Conservation (phyloP, 2,888 invertebrate genomes). For the Hanleya hanleyi region DNA sequence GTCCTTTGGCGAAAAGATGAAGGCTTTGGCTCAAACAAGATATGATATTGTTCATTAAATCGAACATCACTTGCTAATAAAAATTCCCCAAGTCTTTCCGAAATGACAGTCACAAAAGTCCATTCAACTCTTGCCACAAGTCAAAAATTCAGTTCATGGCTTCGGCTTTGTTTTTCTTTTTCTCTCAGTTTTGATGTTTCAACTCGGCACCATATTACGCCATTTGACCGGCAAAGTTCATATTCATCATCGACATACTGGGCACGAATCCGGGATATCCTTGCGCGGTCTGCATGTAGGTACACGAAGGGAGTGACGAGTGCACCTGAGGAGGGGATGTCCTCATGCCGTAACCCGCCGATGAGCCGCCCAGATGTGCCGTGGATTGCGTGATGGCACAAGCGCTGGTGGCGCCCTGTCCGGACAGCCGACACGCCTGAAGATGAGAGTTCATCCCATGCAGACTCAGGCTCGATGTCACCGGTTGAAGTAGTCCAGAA, state of each 20-base stretch:
- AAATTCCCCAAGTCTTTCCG: too few relatives aligned
- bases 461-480: constrained; percentile 47
- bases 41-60: too few relatives aligned
- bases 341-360: constrained; percentile 52
- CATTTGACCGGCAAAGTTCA: constrained; percentile 68
- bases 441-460: constrained; percentile 10
- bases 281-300: constrained; percentile 68
- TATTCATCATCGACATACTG: constrained; percentile 68
- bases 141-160: too few relatives aligned
- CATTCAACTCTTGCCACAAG: too few relatives aligned
- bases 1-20: too few relatives aligned
- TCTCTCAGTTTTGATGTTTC: not conserved
- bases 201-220: constrained; percentile 42
- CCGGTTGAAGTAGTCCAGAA: constrained; percentile 47
- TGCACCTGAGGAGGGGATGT: constrained; percentile 50
- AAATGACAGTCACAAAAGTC: too few relatives aligned
- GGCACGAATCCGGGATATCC: constrained; percentile 62
- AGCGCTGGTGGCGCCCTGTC: constrained; percentile 44
- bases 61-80: too few relatives aligned
- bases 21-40: too few relatives aligned
- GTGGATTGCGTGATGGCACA: constrained; percentile 53
- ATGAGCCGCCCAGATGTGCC: constrained; percentile 48
- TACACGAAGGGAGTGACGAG: constrained; percentile 63
- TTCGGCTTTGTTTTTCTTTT: too few relatives aligned
- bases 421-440: constrained; percentile 39